Evolutionary conservation across 2,113 vertebrate species (phyloP).

Genomic region (Peucedramus taeniatus): DNA sequence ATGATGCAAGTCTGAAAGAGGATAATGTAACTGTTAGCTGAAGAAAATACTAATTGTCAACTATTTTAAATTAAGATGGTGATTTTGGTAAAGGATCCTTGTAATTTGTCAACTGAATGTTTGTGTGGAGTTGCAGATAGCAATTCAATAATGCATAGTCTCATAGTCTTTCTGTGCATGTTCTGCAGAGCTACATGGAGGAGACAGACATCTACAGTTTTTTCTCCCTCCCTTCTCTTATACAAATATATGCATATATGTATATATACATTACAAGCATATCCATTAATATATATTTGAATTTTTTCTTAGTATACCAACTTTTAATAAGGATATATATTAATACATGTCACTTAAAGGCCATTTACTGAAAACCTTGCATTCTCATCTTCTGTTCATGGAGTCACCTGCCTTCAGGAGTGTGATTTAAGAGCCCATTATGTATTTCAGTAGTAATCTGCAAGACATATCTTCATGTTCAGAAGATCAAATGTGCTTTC

Average conservation of each 20-base stretch:
- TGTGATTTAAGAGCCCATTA: not conserved
- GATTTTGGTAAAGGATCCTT: not conserved
- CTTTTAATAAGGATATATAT: not conserved
- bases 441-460: not conserved
- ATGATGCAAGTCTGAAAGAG: not conserved
- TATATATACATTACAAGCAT: not conserved
- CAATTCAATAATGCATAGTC: not conserved
- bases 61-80: not conserved
- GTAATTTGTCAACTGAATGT: not conserved
- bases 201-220: not conserved
- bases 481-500: not conserved
- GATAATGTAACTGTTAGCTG: not conserved
- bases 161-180: not conserved
- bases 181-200: not conserved
- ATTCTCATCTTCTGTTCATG: not conserved
- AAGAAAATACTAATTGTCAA: not conserved
- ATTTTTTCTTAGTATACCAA: not conserved
- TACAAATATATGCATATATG: not conserved
- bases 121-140: not conserved
- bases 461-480: not conserved
- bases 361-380: not conserved
- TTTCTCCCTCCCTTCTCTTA: not conserved
- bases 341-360: not conserved
- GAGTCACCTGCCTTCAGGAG: not conserved
- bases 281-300: not conserved